Conservation (phyloP, 2,797 vertebrate species). For the Girardinus metallicus region DNA sequence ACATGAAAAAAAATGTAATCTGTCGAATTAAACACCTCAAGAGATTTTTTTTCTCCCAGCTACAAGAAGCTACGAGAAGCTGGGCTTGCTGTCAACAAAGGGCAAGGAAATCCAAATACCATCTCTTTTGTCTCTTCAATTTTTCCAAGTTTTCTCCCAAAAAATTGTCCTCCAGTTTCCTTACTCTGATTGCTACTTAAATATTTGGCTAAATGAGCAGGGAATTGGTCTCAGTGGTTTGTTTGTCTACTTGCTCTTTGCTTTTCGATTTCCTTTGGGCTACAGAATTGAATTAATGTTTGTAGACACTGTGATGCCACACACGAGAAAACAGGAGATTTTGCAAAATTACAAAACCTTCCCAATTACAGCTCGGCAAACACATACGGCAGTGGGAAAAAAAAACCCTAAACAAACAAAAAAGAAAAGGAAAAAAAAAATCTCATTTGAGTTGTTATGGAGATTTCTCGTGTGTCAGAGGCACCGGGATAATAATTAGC, state of each 20-base stretch:
- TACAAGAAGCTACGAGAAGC: constrained; percentile 25
- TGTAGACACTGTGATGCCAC: constrained; percentile 80
- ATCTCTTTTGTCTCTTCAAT: constrained; percentile 72
- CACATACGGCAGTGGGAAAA: constrained; percentile 44
- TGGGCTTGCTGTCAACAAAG: constrained; percentile 54
- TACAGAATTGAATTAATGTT: constrained; percentile 84
- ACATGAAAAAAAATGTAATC: constrained; percentile 25
- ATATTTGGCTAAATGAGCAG: constrained; percentile 81
- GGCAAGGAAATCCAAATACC: constrained; percentile 49
- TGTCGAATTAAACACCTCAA: neutral
- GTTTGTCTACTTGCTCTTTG: constrained; percentile 84
- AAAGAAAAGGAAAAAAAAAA: constrained; percentile 35
- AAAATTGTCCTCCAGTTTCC: constrained; percentile 70
- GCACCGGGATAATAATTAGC: constrained; percentile 73
- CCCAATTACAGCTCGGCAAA: constrained; percentile 83
- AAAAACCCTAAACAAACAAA: constrained; percentile 11
- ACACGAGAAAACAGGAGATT: constrained; percentile 81
- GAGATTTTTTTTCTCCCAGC: constrained; percentile 27
- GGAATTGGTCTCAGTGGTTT: constrained; percentile 77
- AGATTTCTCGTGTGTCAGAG: constrained; percentile 68
- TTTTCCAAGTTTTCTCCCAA: constrained; percentile 61
- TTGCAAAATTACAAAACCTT: constrained; percentile 76
- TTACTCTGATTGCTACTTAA: constrained; percentile 82
- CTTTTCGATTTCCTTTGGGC: constrained; percentile 84
- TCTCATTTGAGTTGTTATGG: constrained; percentile 55